Base-by-base conservation (phyloP, 2,888 invertebrate genomes). In the Clepsis dumicolana region DNA sequence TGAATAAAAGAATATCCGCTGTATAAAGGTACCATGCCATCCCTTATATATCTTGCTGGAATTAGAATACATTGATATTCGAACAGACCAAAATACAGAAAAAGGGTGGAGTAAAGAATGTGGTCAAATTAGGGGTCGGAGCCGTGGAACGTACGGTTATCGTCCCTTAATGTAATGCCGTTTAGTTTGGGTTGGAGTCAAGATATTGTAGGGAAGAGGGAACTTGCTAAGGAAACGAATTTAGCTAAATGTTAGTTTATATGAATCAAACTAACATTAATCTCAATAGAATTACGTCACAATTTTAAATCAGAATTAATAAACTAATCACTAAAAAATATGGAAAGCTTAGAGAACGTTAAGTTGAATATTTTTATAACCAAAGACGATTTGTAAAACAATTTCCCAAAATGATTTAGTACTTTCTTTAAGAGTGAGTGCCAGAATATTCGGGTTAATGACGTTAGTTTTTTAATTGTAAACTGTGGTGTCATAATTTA, bases 11-110 rank as follows among this genome's bases (percentile, higher is more conserved):
- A 70, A 71, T 67, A 67, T 62, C 59, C 54, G 32, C 63, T 18
- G 59, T 29, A 64, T 68, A 59, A 59, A 64, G 63, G 68, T 64
- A 68, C 52, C 41, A 41, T 38, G 29, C 27, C 48, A 53, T 63
- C 67, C 67, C 59, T 64, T 64, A 44, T 68, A 29, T 64, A 64
- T 63, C 66, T 41, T 63, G 57, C 29, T 64, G 44, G 35, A 64
- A 68, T 64, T 64, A 68, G 59, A 68, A 68, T 68, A 68, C 64
- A 68, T 67, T 67, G 63, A 67, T 67, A 64, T 68, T 68, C 68
- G 63, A 52, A 64, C 56, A 56, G 38, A 53, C 50, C 48, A 61
- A 60, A 57, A 59, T 64, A 68, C 68, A 68, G 68, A 53, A 68
- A 64, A 68, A 59, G 59, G 68, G 68, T 52, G 64, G 68, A 59